Base-by-base conservation (phyloP, 2,888 invertebrate species). In the Mythimna ferrago region DNA sequence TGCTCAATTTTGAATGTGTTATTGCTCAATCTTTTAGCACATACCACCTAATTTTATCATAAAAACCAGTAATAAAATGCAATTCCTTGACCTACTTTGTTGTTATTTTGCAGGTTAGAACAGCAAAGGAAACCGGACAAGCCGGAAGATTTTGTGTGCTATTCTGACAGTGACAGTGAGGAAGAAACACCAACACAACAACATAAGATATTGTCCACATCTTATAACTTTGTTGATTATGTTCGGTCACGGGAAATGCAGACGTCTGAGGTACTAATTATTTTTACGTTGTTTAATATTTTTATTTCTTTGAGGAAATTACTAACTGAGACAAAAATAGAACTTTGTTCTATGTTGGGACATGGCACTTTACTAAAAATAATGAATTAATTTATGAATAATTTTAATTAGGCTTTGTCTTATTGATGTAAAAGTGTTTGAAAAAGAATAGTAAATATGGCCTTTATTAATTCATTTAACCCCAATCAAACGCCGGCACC, bases 131-230 rank as follows among this genome's bases (percentile, higher is more conserved):
- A 98, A 89, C 98, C 98, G 0, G 98, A 98, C 83, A 98, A 98
- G 89, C 98, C 98, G 0, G 98, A 99, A 90, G 99, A 99, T 94
- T 99, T 99, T 94, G 98, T 99, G 14, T 98, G 98, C 81, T 99
- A 99, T 89, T 98, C 98, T 38, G 98, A 98, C 88, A 98, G 98
- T 74, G 98, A 98, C 82, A 98, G 98, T 76, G 98, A 98, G 80
- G 98, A 98, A 84, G 98, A 98, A 87, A 98, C 98, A 0, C 96
- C 97, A 1, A 96, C 97, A 9, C 97, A 98, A 87, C 97, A 98
- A 87, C 97, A 97, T 87, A 97, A 97, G 82, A 97, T 97, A 77
- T 94, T 98, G 35, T 97, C 97, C 83, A 98, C 98, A 0, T 98
- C 98, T 0, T 98, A 98, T 91, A 99, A 98, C 94, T 98, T 98